Conservation (phyloP, 1,140 invertebrate species). For the Nautilus pompilius region DNA sequence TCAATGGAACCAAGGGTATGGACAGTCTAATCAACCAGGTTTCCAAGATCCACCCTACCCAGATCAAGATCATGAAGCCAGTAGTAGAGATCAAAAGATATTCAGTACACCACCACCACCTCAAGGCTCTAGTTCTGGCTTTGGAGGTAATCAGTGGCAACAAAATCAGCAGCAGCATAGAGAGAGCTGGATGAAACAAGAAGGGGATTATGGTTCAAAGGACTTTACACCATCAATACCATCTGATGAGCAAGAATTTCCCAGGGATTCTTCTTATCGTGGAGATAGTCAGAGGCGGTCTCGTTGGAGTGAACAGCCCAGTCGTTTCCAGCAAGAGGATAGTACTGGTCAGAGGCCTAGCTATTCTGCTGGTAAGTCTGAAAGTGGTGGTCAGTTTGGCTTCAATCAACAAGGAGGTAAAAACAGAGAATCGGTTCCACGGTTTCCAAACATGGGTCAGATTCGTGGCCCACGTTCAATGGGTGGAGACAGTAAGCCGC, state of each 20-base stretch:
- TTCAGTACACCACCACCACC: neutral
- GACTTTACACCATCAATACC: slow-evolving; percentile 8
- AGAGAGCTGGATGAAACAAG: neutral
- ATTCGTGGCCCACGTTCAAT: neutral
- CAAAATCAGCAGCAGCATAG: slow-evolving; percentile 2
- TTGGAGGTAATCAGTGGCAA: neutral
- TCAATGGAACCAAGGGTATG: no score
- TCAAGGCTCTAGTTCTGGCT: neutral
- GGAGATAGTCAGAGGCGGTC: neutral
- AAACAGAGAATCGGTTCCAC: neutral
- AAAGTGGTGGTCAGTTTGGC: neutral
- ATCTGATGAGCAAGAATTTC: neutral
- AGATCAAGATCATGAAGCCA: neutral
- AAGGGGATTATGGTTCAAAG: neutral
- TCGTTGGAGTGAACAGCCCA: neutral
- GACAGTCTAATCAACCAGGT: neutral
- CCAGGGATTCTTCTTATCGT: neutral
- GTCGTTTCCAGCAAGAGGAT: neutral
- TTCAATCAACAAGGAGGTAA: neutral
- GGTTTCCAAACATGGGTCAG: neutral
- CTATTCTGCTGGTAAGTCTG: neutral
- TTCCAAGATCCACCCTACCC: neutral
- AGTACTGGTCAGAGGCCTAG: neutral
- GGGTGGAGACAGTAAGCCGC: neutral
- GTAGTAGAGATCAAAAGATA: neutral